Percentiles rank a stretch among this genome's conserved stretches.
Evolutionary conservation across 2,888 invertebrate species (phyloP).

Genomic region (Drosophila phalerata): DNA sequence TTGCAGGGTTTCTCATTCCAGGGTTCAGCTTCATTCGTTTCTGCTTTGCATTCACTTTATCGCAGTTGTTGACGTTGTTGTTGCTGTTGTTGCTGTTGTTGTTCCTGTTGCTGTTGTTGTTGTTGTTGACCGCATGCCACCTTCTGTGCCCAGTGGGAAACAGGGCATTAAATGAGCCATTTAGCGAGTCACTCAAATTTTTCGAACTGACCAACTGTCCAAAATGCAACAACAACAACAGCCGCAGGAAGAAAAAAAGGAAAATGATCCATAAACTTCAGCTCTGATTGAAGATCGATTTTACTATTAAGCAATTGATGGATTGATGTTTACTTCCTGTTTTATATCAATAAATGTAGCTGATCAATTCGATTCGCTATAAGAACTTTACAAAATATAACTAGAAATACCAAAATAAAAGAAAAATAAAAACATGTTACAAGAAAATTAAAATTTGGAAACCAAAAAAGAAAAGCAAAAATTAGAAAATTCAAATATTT

Average conservation of each 20-base stretch:
- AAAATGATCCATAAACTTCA: constrained; percentile 26
- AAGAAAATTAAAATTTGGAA: too few species aligned
- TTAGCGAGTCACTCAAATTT: constrained; percentile 77
- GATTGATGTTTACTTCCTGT: constrained; percentile 39
- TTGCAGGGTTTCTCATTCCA: constrained; percentile 31
- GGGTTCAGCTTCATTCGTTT: constrained; percentile 71
- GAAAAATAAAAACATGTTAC: too few species aligned
- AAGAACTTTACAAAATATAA: background rate
- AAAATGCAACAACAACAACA: constrained; percentile 1
- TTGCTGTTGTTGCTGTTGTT: constrained; percentile 35
- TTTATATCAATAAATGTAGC: background rate
- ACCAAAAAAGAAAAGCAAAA: too few species aligned
- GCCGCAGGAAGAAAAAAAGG: background rate
- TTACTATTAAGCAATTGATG: background rate
- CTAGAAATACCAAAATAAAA: too few species aligned
- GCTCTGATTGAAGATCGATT: constrained; percentile 42
- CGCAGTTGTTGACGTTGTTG: constrained; percentile 49
- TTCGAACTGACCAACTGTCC: constrained; percentile 61
- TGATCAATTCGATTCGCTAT: background rate
- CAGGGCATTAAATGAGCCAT: constrained; percentile 75
- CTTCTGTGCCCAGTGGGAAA: constrained; percentile 76
- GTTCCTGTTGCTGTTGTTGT: constrained; percentile 50
- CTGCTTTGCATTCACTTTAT: constrained; percentile 64
- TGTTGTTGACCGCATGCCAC: constrained; percentile 74
- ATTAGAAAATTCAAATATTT: too few species aligned